Percentiles rank a stretch among this genome's conserved stretches.
Conservation (phyloP, 2,113 vertebrate species). For the Microtus richardsoni region DNA sequence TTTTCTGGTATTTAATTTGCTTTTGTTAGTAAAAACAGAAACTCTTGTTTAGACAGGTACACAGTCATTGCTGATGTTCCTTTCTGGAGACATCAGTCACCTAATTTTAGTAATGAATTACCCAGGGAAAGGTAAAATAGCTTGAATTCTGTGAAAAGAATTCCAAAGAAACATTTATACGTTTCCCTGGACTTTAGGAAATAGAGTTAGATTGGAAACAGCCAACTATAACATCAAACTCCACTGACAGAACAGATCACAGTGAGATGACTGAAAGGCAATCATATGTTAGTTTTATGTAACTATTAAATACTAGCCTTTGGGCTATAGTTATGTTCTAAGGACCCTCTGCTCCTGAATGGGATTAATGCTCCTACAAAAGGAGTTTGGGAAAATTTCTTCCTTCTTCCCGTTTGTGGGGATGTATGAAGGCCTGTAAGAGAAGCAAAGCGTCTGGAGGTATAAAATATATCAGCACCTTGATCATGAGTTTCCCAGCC, state of each 20-base stretch:
- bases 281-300: neutral
- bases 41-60: neutral
- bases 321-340: neutral
- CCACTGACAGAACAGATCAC: neutral
- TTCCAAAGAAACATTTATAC: neutral
- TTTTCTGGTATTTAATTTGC: constrained; percentile 41
- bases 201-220: constrained; percentile 1
- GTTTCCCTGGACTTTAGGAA: neutral
- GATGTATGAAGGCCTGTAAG: neutral
- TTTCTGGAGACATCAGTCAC: neutral
- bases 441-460: neutral
- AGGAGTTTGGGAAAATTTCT: neutral
- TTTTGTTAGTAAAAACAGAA: constrained; percentile 40
- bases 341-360: neutral
- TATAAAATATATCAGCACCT: neutral
- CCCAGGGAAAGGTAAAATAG: neutral
- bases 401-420: neutral
- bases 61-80: neutral
- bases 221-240: neutral
- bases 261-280: neutral
- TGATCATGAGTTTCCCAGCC: neutral
- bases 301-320: neutral
- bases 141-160: neutral
- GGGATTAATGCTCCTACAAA: neutral
- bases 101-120: neutral